A percentile compares a stretch with the other conserved stretches of the same genome.
Conservation (phyloP, 37 sponge, comb jelly and placozoan genomes). For the Bolinopsis microptera region DNA sequence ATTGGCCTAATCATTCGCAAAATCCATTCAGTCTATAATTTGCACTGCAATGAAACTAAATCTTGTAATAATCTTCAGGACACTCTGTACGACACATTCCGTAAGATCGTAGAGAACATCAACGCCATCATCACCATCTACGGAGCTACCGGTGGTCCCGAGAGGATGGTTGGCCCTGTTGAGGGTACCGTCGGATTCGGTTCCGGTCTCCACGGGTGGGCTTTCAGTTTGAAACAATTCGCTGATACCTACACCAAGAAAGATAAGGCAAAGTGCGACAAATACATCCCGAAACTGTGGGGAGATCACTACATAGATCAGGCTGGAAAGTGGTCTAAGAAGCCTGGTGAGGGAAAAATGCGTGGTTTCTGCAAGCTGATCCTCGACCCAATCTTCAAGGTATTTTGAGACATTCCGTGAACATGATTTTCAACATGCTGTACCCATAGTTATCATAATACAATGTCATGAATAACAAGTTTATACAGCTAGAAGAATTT, state of each 20-base stretch:
- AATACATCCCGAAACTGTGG: conserved; percentile 96
- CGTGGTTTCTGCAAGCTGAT: conserved; percentile 96
- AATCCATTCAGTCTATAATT: too few species aligned
- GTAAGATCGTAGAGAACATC: conserved; percentile 92
- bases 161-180: conserved; percentile 74
- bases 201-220: conserved; percentile 99
- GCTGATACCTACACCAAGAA: conserved; percentile 95
- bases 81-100: conserved; percentile 84
- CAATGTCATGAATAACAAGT: neutral
- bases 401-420: too few species aligned
- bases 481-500: neutral
- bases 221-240: conserved; percentile 97
- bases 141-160: conserved; percentile 85
- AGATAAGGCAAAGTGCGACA: conserved; percentile 86
- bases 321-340: conserved; percentile 92
- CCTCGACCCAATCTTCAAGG: conserved; percentile 99
- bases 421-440: neutral
- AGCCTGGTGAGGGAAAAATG: conserved; percentile 76
- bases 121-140: conserved; percentile 98
- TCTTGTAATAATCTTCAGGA: too few species aligned
- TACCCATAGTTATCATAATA: neutral
- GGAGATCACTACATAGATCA: conserved; percentile 92
- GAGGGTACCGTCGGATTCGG: conserved; percentile 98
- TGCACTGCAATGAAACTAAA: too few species aligned
- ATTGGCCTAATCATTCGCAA: too few species aligned